Base-by-base conservation (phyloP, 1,140 invertebrate genomes). In the Meloidogyne exigua region DNA sequence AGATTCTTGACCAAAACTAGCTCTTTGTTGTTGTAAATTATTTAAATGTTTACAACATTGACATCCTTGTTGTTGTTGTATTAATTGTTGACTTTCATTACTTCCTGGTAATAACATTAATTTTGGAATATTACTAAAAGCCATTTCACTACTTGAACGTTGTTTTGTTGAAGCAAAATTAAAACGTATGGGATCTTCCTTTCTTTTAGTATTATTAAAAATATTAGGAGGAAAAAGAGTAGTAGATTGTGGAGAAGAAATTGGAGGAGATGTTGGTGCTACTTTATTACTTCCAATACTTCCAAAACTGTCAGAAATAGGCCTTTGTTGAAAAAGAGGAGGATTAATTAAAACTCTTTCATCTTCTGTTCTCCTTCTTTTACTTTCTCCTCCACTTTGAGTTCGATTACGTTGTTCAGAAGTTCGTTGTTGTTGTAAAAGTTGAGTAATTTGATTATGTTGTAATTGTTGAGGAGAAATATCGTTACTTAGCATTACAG, bases 121-220 rank as follows among this genome's bases (percentile, higher is more conserved):
- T 57, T 57, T 57, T 57, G 49, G 49, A 57, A 57, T 57, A 18
- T 39, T 77, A 26, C 79, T 77, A 28, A 80, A 80, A 12, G 79
- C 68, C 32, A 49, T 42, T 69, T 80, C 79, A 25, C 68, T 72
- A 25, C 42, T 62, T 25, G 74, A 78, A 26, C 79, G 80, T 49
- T 80, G 79, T 49, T 80, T 80, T 28, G 80, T 80, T 12, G 80
- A 39, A 18, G 73, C 73, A 10, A 80, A 57, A 66, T 80, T 70
- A 76, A 81, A 80, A 26, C 66, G 74, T 11, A 44, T 63, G 15
- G 80, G 79, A 67, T 80, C 79, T 12, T 75, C 49, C 21, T 57
- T 57, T 21, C n/a, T 57, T 18, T 49, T 18, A 18, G 9, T 49
- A 49, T 49, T 49, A 49, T 49, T 49, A 49, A 49, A 15, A 49